A percentile compares a stretch with the other conserved stretches of the same genome.
Evolutionary conservation across 2,113 vertebrate genomes (phyloP).

Genomic region (Phalacrocorax carbo): DNA sequence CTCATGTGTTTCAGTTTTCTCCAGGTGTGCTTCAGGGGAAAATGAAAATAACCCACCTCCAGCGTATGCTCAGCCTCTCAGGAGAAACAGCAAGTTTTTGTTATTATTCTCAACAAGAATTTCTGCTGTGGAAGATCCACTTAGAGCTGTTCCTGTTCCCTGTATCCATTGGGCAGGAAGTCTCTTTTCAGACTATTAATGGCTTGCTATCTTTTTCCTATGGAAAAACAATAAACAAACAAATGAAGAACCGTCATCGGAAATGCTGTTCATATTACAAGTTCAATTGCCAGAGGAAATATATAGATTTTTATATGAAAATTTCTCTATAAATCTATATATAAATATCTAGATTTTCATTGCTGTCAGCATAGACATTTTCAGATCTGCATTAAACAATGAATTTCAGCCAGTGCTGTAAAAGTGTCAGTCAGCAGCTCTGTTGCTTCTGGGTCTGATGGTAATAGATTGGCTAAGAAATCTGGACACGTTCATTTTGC

Average conservation of each 20-base stretch:
- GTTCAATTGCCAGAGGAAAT: background rate
- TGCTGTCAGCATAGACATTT: background rate
- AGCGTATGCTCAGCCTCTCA: background rate
- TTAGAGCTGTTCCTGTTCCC: background rate
- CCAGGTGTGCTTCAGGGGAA: constrained; percentile 7
- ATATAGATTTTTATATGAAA: background rate
- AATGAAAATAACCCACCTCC: background rate
- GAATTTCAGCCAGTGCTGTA: constrained; percentile 29
- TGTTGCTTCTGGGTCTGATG: constrained; percentile 9
- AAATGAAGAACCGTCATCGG: background rate
- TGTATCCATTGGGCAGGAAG: background rate
- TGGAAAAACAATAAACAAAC: constrained; percentile 10
- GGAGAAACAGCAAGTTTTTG: background rate
- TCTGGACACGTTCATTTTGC: constrained; percentile 53
- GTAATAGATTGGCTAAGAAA: constrained; percentile 61
- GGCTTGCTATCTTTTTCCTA: background rate
- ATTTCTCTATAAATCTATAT: background rate
- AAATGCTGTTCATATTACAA: background rate
- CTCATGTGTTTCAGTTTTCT: constrained; percentile 1
- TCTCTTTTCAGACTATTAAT: background rate
- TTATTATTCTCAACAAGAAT: constrained; percentile 6
- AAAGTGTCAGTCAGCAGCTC: constrained; percentile 7
- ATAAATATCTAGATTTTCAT: background rate
- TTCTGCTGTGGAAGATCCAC: background rate
- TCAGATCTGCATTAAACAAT: background rate